phyloP scores from a whole-genome alignment of 1,140 invertebrate genomes.

The Dreissena rostriformis region DNA sequence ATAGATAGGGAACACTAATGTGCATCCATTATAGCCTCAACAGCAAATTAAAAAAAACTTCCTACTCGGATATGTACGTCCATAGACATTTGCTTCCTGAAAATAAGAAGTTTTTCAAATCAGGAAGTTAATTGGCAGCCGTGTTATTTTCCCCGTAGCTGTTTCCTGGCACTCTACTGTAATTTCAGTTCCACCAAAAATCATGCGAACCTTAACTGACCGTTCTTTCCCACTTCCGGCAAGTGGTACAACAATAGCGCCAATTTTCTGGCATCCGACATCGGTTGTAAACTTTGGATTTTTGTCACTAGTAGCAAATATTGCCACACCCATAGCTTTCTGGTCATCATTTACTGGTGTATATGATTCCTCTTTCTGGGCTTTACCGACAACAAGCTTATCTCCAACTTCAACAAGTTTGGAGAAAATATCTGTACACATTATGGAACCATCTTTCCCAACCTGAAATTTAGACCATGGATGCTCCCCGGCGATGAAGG shows the following conservation, averaged over 20 bases:
- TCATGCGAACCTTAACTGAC: conserved; percentile 7
- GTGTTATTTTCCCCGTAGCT: background rate
- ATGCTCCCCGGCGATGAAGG: background rate
- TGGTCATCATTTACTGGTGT: background rate
- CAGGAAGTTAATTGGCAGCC: too few species aligned
- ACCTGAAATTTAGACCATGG: background rate
- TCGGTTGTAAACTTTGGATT: background rate
- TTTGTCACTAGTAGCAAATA: background rate
- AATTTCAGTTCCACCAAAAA: background rate
- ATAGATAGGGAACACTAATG: too few species aligned
- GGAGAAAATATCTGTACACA: background rate
- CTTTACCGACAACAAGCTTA: background rate
- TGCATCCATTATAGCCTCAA: too few species aligned
- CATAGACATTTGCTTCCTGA: too few species aligned
- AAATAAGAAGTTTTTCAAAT: too few species aligned
- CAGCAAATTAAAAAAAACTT: too few species aligned
- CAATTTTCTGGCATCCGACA: conserved; percentile 1
- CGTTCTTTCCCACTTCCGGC: background rate
- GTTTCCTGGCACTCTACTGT: background rate
- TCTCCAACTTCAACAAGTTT: conserved; percentile 7
- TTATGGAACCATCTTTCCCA: background rate
- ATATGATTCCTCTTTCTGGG: background rate
- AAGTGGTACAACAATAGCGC: background rate
- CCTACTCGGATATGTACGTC: too few species aligned
- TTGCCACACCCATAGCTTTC: background rate